phyloP scores from a whole-genome alignment of 2,797 vertebrate genomes.

The Cirrhinus mrigala region DNA sequence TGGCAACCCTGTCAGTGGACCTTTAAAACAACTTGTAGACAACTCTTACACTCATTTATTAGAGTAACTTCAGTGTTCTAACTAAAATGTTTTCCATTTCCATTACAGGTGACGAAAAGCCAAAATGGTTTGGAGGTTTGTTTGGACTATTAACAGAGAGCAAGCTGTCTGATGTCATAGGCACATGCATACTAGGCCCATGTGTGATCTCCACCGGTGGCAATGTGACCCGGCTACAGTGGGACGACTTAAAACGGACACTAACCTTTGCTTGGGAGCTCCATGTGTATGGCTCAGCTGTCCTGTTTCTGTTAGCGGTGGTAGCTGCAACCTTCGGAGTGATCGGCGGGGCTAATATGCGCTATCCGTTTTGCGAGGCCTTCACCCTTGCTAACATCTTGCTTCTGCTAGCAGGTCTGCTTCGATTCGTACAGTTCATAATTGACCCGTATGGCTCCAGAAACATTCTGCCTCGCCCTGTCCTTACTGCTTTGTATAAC shows the following conservation, averaged over 20 bases:
- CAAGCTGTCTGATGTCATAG: slow-evolving; percentile 47
- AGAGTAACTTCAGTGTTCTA: neutral
- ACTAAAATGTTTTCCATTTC: neutral
- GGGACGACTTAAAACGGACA: slow-evolving; percentile 84
- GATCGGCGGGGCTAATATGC: slow-evolving; percentile 68
- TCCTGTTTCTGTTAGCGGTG: slow-evolving; percentile 79
- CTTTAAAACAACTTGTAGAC: neutral
- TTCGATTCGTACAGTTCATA: slow-evolving; percentile 84
- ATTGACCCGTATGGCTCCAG: slow-evolving; percentile 86
- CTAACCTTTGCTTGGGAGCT: slow-evolving; percentile 87
- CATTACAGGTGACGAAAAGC: slow-evolving; percentile 51
- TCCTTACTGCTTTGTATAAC: slow-evolving; percentile 83
- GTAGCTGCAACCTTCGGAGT: slow-evolving; percentile 74
- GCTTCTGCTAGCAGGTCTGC: slow-evolving; percentile 77
- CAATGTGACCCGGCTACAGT: slow-evolving; percentile 80
- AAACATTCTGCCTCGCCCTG: slow-evolving; percentile 74
- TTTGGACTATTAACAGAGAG: slow-evolving; percentile 58
- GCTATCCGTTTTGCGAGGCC: slow-evolving; percentile 69
- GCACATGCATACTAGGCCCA: slow-evolving; percentile 64
- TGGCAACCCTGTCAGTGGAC: no score
- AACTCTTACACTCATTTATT: neutral
- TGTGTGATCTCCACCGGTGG: slow-evolving; percentile 70
- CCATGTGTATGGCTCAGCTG: slow-evolving; percentile 84
- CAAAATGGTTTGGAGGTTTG: slow-evolving; percentile 42
- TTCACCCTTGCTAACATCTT: slow-evolving; percentile 75